A percentile compares a stretch with the other conserved stretches of the same genome.
phyloP scores from a whole-genome alignment of 2,888 invertebrate species.

The Apomyelois bistriatella region DNA sequence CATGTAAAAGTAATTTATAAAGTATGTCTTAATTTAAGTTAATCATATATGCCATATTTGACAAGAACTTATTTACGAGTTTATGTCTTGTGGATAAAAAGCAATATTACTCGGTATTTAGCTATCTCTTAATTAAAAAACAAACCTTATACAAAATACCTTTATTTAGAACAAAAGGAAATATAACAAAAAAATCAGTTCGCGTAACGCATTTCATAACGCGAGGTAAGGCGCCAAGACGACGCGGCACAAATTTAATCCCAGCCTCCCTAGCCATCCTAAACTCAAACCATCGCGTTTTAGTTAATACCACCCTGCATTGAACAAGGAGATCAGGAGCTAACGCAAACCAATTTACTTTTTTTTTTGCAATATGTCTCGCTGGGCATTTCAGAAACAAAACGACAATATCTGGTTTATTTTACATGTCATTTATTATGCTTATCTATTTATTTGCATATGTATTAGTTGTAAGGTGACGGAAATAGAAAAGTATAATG shows the following conservation, averaged over 20 bases:
- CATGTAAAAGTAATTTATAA: too few species aligned
- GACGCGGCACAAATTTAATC: constrained; percentile 39
- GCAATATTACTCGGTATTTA: too few species aligned
- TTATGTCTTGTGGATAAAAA: too few species aligned
- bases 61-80: too few species aligned
- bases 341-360: not conserved
- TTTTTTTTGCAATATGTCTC: not conserved
- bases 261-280: constrained; percentile 19
- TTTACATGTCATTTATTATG: too few species aligned
- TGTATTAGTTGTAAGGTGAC: too few species aligned
- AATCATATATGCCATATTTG: too few species aligned
- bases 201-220: constrained; percentile 38
- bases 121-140: too few species aligned
- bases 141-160: too few species aligned
- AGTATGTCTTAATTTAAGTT: too few species aligned
- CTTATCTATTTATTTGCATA: too few species aligned
- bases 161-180: not conserved
- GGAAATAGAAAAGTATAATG: too few species aligned
- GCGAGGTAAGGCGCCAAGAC: constrained; percentile 26
- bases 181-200: constrained; percentile 32
- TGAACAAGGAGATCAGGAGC: constrained; percentile 11
- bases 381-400: not conserved
- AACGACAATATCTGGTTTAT: not conserved
- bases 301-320: constrained; percentile 14
- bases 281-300: constrained; percentile 21